Conservation (phyloP, 1,140 invertebrate species). For the Drosophila miranda region DNA sequence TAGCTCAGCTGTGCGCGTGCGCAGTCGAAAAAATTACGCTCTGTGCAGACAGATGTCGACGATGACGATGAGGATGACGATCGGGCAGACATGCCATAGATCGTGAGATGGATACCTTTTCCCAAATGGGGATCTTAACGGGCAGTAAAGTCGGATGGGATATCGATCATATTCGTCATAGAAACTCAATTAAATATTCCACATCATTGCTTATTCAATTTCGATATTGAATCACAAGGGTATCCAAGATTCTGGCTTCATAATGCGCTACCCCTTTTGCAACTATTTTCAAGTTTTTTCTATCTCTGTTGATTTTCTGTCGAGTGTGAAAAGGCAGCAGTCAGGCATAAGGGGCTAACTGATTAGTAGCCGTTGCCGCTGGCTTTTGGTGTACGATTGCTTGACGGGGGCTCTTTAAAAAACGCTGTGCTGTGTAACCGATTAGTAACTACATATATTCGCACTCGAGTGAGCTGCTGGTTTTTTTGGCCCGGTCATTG, state of each 20-base stretch:
- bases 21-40: slow-evolving; percentile 51
- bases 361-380: slow-evolving; percentile 29
- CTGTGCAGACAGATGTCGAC: slow-evolving; percentile 61
- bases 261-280: slow-evolving; percentile 8
- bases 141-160: too few relatives aligned
- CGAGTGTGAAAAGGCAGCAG: slow-evolving; percentile 42
- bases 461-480: background rate
- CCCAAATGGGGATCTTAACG: too few relatives aligned
- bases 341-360: slow-evolving; percentile 27
- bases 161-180: too few relatives aligned
- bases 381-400: background rate
- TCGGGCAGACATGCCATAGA: too few relatives aligned
- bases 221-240: background rate
- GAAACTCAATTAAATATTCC: too few relatives aligned
- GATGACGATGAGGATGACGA: too few relatives aligned
- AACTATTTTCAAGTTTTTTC: slow-evolving; percentile 1
- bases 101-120: too few relatives aligned
- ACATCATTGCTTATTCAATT: too few relatives aligned
- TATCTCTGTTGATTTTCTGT: slow-evolving; percentile 11
- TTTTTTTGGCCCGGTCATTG: slow-evolving; percentile 24
- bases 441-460: slow-evolving; percentile 15
- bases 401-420: too few relatives aligned
- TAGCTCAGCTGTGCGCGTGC: slow-evolving; percentile 62
- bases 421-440: slow-evolving; percentile 20
- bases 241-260: slow-evolving; percentile 1